These are phyloP conservation scores for Apodemus agrarius DNA, from an alignment of 2,797 vertebrate genomes.

Conservation along the genomic window DNA sequence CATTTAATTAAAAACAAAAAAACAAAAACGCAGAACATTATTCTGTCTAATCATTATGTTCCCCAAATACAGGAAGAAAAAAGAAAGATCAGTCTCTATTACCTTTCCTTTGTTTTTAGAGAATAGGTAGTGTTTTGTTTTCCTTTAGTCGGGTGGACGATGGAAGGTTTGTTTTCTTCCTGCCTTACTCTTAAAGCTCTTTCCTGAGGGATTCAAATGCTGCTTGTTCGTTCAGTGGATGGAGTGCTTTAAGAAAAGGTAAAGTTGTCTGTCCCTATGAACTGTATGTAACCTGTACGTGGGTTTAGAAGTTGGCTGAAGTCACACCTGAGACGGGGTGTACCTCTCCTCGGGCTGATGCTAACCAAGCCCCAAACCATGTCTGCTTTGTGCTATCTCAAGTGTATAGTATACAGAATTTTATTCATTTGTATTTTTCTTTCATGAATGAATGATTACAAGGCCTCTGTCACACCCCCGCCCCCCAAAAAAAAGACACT, in stretches of 20 bases:
- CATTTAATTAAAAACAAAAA: not conserved
- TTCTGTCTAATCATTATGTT: constrained; percentile 25
- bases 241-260: not conserved
- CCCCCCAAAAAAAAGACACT: too few relatives aligned
- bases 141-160: not conserved
- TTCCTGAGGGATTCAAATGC: constrained; percentile 21
- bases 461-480: constrained; percentile 78
- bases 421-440: constrained; percentile 67
- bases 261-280: not conserved
- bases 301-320: constrained; percentile 60
- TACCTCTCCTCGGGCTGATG: constrained; percentile 21
- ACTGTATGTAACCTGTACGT: not conserved
- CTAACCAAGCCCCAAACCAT: not conserved
- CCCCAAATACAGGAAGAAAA: constrained; percentile 31
- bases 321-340: constrained; percentile 56
- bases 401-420: constrained; percentile 67
- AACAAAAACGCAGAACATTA: not conserved
- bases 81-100: not conserved
- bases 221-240: not conserved
- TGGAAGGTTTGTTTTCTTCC: not conserved
- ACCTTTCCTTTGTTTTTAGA: constrained; percentile 17
- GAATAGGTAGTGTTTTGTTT: not conserved
- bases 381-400: constrained; percentile 24
- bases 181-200: not conserved
- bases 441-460: constrained; percentile 61